Evolutionary conservation across 2,113 vertebrate species (phyloP).

Genomic region (Ondatra zibethicus): DNA sequence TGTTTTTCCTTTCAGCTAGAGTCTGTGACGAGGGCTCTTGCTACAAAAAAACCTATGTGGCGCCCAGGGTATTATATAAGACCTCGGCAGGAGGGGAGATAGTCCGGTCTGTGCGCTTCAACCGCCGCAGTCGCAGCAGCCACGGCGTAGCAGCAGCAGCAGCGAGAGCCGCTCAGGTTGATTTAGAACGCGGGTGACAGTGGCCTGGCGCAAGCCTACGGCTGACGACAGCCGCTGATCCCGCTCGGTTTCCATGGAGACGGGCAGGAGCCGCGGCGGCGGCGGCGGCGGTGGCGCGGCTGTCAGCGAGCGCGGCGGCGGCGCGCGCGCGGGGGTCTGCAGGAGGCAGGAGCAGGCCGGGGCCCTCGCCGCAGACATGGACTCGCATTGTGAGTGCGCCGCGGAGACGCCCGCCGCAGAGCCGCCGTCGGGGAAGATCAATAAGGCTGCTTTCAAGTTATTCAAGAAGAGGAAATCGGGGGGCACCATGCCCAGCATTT

Average conservation of each 20-base stretch:
- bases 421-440: conserved; percentile 94
- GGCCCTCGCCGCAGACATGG: conserved; percentile 91
- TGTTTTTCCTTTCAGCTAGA: not conserved
- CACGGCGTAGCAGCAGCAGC: conserved; percentile 66
- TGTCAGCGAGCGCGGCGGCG: conserved; percentile 89
- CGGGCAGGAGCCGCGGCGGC: conserved; percentile 86
- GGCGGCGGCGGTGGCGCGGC: conserved; percentile 82
- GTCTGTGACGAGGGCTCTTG: not conserved
- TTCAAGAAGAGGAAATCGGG: conserved; percentile 95
- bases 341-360: conserved; percentile 85
- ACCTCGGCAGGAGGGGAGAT: conserved; percentile 57
- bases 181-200: conserved; percentile 86
- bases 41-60: not conserved
- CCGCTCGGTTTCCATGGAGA: conserved; percentile 95
- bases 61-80: conserved; percentile 80
- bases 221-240: conserved; percentile 94
- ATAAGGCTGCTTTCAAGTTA: conserved; percentile 97
- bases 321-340: conserved; percentile 86
- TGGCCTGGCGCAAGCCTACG: conserved; percentile 91
- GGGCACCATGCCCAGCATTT: conserved; percentile 95
- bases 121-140: not conserved
- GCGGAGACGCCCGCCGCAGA: conserved; percentile 90
- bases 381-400: conserved; percentile 92
- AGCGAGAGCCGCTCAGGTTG: conserved; percentile 80
- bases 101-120: not conserved